Percentiles rank a stretch among this genome's conserved stretches.
phyloP scores from a whole-genome alignment of 2,797 vertebrate species.

The Philypnodon macrostomus region DNA sequence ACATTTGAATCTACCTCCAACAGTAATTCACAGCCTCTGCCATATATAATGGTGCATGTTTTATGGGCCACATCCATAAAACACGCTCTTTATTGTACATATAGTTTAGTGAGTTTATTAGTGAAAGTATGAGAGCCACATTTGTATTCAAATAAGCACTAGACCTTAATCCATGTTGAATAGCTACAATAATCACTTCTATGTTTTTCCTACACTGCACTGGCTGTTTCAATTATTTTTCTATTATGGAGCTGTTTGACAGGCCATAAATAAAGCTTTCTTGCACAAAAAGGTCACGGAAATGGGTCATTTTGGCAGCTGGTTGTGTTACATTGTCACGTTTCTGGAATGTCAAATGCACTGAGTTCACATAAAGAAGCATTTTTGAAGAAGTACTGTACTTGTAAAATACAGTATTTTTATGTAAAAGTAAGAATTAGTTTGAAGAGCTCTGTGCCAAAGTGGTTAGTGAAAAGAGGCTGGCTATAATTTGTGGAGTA shows the following conservation, averaged over 20 bases:
- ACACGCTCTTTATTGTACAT: not conserved
- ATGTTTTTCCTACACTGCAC: not conserved
- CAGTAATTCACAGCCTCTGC: not conserved
- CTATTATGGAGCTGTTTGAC: not conserved
- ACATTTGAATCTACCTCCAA: constrained; percentile 1
- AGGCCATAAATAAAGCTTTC: constrained; percentile 3
- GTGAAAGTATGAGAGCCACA: not conserved
- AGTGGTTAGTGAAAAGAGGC: too few species aligned
- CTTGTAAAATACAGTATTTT: too few species aligned
- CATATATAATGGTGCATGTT: not conserved
- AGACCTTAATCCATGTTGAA: not conserved
- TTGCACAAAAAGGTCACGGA: not conserved
- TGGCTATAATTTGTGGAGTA: too few species aligned
- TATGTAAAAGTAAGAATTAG: too few species aligned
- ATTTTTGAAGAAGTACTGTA: too few species aligned
- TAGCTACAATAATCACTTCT: not conserved
- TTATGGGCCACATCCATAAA: not conserved
- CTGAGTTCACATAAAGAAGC: not conserved
- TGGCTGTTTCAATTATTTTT: not conserved
- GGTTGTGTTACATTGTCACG: not conserved
- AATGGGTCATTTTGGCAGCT: not conserved
- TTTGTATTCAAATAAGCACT: not conserved
- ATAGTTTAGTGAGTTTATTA: not conserved
- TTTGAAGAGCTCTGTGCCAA: too few species aligned
- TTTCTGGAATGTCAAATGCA: not conserved